Conservation (phyloP, 2,797 vertebrate species). For the Cuculus canorus region DNA sequence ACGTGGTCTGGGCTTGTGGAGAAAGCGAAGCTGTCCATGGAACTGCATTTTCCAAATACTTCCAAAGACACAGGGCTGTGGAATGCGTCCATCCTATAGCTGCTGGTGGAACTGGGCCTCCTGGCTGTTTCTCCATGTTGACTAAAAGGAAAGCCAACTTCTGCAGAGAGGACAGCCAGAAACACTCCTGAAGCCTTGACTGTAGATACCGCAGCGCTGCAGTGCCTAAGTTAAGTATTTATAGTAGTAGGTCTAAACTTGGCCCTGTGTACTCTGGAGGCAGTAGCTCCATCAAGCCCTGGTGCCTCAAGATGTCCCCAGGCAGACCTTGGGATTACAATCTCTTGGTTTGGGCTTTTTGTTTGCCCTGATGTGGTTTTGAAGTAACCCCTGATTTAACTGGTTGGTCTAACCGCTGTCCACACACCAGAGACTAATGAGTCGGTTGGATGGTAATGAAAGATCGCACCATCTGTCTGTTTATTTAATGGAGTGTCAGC, state of each 20-base stretch:
- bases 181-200: background rate
- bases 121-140: fast-evolving
- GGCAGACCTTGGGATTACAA: background rate
- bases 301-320: fast-evolving
- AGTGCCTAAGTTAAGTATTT: background rate
- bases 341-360: background rate
- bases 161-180: background rate
- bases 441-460: slow-evolving; percentile 57
- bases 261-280: background rate
- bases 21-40: background rate
- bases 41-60: background rate
- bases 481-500: slow-evolving; percentile 70
- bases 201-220: background rate
- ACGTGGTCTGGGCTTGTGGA: background rate
- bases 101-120: background rate
- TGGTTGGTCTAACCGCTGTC: background rate
- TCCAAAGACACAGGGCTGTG: background rate
- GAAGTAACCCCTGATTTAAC: slow-evolving; percentile 21
- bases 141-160: background rate
- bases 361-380: background rate
- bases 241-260: background rate
- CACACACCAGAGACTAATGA: slow-evolving; percentile 26
- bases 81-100: background rate
- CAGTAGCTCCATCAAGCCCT: background rate
- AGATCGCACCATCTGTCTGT: slow-evolving; percentile 68